Percentiles rank a stretch among this genome's conserved stretches.
These are phyloP conservation scores for Meteorus cinctellus DNA, from an alignment of 2,888 invertebrate species.

Conservation along the genomic window DNA sequence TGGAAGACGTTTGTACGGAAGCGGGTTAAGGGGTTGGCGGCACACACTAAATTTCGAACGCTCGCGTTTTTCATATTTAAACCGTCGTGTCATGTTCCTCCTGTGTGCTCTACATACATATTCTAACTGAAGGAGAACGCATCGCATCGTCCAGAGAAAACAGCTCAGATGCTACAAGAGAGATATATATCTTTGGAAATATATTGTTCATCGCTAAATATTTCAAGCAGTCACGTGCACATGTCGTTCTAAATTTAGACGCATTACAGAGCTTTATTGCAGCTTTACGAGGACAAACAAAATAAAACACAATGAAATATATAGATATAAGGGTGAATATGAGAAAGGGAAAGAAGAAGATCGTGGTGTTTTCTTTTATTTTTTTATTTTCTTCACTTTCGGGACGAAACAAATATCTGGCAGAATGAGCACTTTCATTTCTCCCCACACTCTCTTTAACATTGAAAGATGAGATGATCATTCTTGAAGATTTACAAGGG, in stretches of 20 bases:
- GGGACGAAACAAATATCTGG: not conserved
- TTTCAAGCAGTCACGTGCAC: slow-evolving; percentile 42
- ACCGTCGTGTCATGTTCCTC: slow-evolving; percentile 33
- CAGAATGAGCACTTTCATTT: slow-evolving; percentile 2
- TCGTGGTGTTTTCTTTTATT: not conserved
- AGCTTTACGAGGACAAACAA: slow-evolving; percentile 2
- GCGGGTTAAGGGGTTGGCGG: not conserved
- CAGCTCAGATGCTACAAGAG: slow-evolving; percentile 13
- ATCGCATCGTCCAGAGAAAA: slow-evolving; percentile 32
- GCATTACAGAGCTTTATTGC: slow-evolving; percentile 24
- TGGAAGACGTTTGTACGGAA: not conserved
- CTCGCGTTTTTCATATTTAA: slow-evolving; percentile 44
- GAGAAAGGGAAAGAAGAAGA: not conserved
- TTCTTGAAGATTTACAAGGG: slow-evolving; percentile 4
- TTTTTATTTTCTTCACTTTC: not conserved
- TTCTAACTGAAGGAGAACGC: slow-evolving; percentile 20
- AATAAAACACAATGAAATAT: not conserved
- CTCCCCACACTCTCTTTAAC: not conserved
- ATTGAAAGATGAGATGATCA: slow-evolving; percentile 7
- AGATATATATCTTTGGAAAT: slow-evolving; percentile 32
- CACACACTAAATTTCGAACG: slow-evolving; percentile 33
- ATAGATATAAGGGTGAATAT: not conserved
- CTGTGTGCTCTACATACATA: slow-evolving; percentile 28
- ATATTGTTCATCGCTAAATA: slow-evolving; percentile 42
- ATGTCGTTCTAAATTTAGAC: slow-evolving; percentile 32